Evolutionary conservation across 2,113 vertebrate genomes (phyloP).

Genomic region (Microtus oregoni): DNA sequence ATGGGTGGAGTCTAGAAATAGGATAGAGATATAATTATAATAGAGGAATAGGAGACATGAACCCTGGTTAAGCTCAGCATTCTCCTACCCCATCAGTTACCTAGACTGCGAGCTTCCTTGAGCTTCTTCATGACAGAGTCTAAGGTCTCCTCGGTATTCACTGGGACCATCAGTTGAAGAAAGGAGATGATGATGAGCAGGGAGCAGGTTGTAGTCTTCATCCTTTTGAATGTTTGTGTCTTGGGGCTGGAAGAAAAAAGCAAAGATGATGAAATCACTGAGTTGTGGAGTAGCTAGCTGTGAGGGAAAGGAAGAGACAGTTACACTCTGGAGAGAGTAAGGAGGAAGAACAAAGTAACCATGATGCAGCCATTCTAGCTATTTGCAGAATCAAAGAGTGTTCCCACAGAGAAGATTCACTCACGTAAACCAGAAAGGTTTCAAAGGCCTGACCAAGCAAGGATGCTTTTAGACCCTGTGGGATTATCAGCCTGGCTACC

Average conservation of each 20-base stretch:
- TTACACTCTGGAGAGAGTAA: background rate
- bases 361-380: background rate
- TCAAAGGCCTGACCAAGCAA: background rate
- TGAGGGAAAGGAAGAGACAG: background rate
- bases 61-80: background rate
- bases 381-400: background rate
- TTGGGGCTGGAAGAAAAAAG: background rate
- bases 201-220: background rate
- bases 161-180: background rate
- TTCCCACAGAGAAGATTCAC: background rate
- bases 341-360: background rate
- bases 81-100: background rate
- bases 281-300: background rate
- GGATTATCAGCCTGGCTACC: background rate
- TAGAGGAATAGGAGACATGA: background rate
- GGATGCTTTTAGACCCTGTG: background rate
- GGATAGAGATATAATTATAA: background rate
- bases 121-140: background rate
- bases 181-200: slow-evolving; percentile 33
- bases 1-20: background rate
- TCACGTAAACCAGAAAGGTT: too few species aligned
- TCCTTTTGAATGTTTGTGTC: background rate
- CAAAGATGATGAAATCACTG: background rate
- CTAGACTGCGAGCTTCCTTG: background rate
- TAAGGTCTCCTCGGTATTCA: background rate